Evolutionary conservation across 2,888 invertebrate genomes (phyloP), one percentile per base, ranked within the genome.

Genomic region (Miltochrista miniata): DNA sequence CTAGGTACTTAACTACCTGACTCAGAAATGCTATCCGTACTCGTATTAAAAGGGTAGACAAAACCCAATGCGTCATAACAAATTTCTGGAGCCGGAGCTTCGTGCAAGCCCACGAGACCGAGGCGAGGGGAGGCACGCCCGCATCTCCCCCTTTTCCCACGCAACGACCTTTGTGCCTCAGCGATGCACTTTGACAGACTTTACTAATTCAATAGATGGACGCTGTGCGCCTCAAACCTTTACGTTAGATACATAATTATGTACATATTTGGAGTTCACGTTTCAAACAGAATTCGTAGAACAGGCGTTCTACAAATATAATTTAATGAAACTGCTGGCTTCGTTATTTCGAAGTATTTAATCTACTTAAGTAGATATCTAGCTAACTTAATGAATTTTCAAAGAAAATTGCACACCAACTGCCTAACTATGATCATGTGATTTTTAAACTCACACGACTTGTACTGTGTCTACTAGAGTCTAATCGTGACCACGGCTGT

Each of bases 141-240:
- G 65, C 56, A 45, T 59, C 78, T 57, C 73, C 79, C 82, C 77
- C 76, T 66, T 75, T 86, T 88, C 89, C 90, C 90, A 90, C 90
- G 90, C 90, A 90, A 90, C 90, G 90, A 90, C 90, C 90, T 90
- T 90, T 90, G 90, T 87, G 90, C 88, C 85, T 85, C 87, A 70
- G 79, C 89, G 83, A 86, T 90, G 90, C 88, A 90, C 90, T 90
- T 89, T 90, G 90, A 89, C 90, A 90, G 90, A 88, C 86, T 90
- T 90, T 85, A 87, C 89, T 90, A 89, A 90, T 90, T 89, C 89
- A 89, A 90, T 89, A 87, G 87, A 89, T 87, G 89, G 87, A 87
- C 88, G 84, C 76, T 76, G 79, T 76, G 79, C 63, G 74, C 66
- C 71, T 72, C 59, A 71, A 70, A 74, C 83, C 77, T 79, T 79